Evolutionary conservation across 64 coral and sea anemone genomes (phyloP), one percentile per base, ranked within the genome.

Genomic region (Montipora sp.): DNA sequence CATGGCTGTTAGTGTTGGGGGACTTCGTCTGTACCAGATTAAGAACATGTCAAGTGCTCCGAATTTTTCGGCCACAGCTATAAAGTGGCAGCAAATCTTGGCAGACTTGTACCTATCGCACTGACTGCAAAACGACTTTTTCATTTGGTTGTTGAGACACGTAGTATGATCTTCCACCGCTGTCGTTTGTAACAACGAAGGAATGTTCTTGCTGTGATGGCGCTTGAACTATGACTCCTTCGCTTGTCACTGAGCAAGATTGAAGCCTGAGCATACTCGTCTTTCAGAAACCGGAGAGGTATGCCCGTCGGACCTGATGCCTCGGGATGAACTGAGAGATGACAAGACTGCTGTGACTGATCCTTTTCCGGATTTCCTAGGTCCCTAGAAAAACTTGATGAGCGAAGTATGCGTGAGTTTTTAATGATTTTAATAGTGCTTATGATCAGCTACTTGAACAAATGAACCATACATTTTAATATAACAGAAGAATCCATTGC

Each of bases 261-360:
- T 11, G 58, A 57, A 8, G 89, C 79, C 24, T 81, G 12, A n/a
- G 23, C 27, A 66, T 48, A 90, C 22, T 81, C 65, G 8, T 81
- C 77, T 15, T 91, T 82, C 11, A 91, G 67, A 1, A 60, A 91
- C 8, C 82, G 47, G 9, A 91, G 77, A 48, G 89, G 45, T 57
- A 91, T 23, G 4, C 89, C 78, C 18, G 53, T 47, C 45, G 83
- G 23, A 1, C 77, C 61, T 7, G 78, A 91, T 16, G 72, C 63
- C 61, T 91, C 89, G 21, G 89, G 61, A 18, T 51, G 7, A 20
- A 91, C 78, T 23, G 89, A 90, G 8, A 90, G 79, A 57, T 48
- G 5, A 22, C 48, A 22, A 43, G 63, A 44, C 47, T 50, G 59
- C 63, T 83, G 60, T 8, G 8, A 45, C 13, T 58, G 70, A 47